Percentiles rank a stretch among this genome's conserved stretches.
phyloP scores from a whole-genome alignment of 2,113 vertebrate genomes.

The Heloderma charlesbogerti region DNA sequence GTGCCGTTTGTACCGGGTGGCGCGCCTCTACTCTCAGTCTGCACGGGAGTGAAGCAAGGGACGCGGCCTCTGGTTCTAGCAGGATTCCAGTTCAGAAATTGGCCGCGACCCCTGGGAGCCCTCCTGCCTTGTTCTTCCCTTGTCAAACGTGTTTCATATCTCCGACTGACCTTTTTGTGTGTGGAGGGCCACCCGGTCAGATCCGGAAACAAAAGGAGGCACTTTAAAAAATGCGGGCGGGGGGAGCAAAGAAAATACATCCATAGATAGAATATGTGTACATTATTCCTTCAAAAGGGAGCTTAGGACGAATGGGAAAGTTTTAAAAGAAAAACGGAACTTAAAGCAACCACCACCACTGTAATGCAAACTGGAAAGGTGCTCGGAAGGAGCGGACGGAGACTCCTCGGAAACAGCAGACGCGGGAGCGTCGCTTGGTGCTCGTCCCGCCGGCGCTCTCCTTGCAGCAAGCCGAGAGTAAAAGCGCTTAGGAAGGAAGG shows the following conservation, averaged over 20 bases:
- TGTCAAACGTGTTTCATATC: constrained; percentile 80
- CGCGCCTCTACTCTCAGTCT: neutral
- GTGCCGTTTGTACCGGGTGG: no score
- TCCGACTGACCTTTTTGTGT: constrained; percentile 78
- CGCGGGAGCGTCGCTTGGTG: no score
- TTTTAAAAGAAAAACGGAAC: neutral
- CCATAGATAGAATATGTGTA: neutral
- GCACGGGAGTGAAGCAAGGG: neutral
- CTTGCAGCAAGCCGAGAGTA: neutral
- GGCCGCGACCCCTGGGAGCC: constrained; percentile 71
- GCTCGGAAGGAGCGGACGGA: neutral
- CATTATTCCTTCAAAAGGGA: neutral
- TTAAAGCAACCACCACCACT: neutral
- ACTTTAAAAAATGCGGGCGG: constrained; percentile 36
- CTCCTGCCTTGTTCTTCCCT: constrained; percentile 76
- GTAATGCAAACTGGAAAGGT: neutral
- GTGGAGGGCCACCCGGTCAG: constrained; percentile 77
- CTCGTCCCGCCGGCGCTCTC: neutral
- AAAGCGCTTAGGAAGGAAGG: no score
- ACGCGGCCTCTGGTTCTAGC: constrained; percentile 63
- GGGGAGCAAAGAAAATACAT: constrained; percentile 53
- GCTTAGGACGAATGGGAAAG: neutral
- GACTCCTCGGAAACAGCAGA: neutral
- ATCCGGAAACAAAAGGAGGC: constrained; percentile 74
- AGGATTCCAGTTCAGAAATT: constrained; percentile 76